These are phyloP conservation scores for Aspidiotus destructor DNA, from an alignment of 2,888 invertebrate genomes.

Conservation along the genomic window DNA sequence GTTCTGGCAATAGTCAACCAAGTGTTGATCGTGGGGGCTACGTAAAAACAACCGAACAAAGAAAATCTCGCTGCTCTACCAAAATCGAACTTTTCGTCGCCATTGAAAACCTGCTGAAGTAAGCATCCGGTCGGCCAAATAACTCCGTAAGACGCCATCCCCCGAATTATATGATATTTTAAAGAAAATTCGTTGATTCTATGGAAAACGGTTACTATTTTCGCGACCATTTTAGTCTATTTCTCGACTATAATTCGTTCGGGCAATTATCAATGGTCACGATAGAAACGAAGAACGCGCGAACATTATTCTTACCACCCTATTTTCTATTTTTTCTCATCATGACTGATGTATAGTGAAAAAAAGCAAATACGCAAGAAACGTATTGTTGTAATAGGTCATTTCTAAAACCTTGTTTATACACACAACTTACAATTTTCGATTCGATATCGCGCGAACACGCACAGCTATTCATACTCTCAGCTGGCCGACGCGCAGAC, in stretches of 20 bases:
- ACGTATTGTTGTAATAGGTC: constrained; percentile 1
- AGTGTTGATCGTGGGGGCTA: constrained; percentile 39
- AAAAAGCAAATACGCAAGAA: not conserved
- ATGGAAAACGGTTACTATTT: constrained; percentile 7
- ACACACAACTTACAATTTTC: too few species aligned
- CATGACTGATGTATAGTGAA: not conserved
- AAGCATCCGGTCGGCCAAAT: constrained; percentile 53
- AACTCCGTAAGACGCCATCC: constrained; percentile 51
- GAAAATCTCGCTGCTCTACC: constrained; percentile 37
- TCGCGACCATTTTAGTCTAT: constrained; percentile 6
- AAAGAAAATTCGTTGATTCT: constrained; percentile 40
- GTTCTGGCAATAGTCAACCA: constrained; percentile 57
- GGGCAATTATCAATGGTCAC: not conserved
- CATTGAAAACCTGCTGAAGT: constrained; percentile 46
- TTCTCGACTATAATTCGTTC: not conserved
- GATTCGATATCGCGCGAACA: too few species aligned
- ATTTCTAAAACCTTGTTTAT: not conserved
- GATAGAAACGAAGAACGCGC: too few species aligned
- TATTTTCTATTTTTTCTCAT: too few species aligned
- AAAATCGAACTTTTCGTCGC: constrained; percentile 35
- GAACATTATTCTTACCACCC: too few species aligned
- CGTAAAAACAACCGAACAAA: constrained; percentile 39
- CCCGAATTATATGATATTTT: constrained; percentile 48
- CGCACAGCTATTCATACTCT: too few species aligned
- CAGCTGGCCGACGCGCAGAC: too few species aligned